Conservation (phyloP, 2,113 vertebrate species). For the Ctenodactylus gundi region DNA sequence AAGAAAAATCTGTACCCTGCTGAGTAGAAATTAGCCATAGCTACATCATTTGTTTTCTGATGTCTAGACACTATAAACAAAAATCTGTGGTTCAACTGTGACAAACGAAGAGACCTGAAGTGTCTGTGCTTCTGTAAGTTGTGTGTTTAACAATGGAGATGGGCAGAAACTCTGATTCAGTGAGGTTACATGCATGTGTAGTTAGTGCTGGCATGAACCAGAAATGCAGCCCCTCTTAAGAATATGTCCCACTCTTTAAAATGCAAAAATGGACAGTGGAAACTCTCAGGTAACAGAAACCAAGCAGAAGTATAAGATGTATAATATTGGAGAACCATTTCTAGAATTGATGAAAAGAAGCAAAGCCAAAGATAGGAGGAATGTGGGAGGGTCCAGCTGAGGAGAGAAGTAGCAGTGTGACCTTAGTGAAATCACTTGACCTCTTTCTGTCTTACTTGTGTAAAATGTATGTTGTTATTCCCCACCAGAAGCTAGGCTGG, state of each 20-base stretch:
- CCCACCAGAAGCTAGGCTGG: too few species aligned
- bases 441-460: background rate
- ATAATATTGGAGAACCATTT: background rate
- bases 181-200: background rate
- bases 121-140: background rate
- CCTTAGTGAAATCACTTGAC: background rate
- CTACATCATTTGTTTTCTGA: conserved; percentile 6
- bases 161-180: background rate
- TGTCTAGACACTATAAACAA: background rate
- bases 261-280: background rate
- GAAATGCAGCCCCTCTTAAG: background rate
- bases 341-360: background rate
- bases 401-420: background rate
- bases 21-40: background rate
- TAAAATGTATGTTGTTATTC: background rate
- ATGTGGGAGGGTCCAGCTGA: background rate
- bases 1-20: background rate
- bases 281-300: background rate
- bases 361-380: background rate
- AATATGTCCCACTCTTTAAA: background rate
- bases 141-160: background rate
- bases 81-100: background rate
- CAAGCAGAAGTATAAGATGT: background rate
- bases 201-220: background rate
- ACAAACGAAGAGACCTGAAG: background rate